These are phyloP conservation scores for Pseudanteris insignis DNA, from an alignment of 2,888 invertebrate genomes.

Conservation along the genomic window DNA sequence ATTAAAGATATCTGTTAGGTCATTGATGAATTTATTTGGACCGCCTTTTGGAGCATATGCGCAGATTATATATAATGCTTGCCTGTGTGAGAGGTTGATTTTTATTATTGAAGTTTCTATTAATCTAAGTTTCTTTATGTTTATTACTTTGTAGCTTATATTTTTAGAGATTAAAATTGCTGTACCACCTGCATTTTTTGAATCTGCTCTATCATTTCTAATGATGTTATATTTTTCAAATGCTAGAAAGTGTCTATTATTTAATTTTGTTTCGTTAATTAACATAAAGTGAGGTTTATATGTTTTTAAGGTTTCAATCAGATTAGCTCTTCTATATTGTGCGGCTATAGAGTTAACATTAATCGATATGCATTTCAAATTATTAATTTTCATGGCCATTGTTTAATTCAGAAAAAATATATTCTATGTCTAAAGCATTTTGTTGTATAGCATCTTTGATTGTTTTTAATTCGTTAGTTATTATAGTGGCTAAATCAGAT, in stretches of 20 bases:
- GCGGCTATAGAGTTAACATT: slow-evolving; percentile 32
- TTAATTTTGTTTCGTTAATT: slow-evolving; percentile 41
- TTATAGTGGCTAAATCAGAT: too few species aligned
- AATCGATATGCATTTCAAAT: slow-evolving; percentile 14
- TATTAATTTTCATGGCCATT: neutral
- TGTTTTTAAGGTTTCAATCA: slow-evolving; percentile 6
- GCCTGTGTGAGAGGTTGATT: neutral
- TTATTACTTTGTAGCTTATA: neutral
- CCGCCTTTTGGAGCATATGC: slow-evolving; percentile 17
- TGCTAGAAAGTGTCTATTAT: slow-evolving; percentile 10
- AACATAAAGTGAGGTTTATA: slow-evolving; percentile 28
- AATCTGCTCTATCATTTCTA: neutral
- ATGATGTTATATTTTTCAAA: slow-evolving; percentile 5
- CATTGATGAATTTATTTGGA: slow-evolving; percentile 9
- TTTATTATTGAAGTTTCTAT: slow-evolving; percentile 30
- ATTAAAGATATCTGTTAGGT: slow-evolving; percentile 10
- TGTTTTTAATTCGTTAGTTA: too few species aligned
- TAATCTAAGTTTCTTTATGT: slow-evolving; percentile 1
- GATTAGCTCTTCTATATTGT: slow-evolving; percentile 7
- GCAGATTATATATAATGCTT: slow-evolving; percentile 14
- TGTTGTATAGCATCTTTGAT: too few species aligned
- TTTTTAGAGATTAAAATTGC: neutral
- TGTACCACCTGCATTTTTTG: slow-evolving; percentile 2
- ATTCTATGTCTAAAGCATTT: too few species aligned
- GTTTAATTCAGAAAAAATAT: neutral